Evolutionary conservation across 1,140 invertebrate species (phyloP).

Genomic region (Tetramorium parvispinum): DNA sequence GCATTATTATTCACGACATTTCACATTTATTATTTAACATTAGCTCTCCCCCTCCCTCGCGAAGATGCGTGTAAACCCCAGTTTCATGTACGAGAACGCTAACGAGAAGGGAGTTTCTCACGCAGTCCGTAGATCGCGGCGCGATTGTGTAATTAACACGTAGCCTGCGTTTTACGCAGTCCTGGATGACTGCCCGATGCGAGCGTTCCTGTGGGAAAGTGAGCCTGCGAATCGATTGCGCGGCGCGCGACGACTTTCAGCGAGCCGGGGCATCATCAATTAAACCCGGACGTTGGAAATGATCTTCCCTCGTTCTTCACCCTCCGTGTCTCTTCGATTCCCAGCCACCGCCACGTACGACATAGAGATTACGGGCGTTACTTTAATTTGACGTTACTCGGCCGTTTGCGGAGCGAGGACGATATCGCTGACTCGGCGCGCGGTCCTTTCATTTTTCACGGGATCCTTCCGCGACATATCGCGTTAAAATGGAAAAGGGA

Average conservation of each 20-base stretch:
- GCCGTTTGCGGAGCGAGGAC: not conserved
- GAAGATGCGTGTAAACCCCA: not conserved
- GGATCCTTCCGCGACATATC: conserved; percentile 7
- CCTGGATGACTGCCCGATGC: not conserved
- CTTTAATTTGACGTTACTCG: conserved; percentile 38
- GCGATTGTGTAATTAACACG: conserved; percentile 37
- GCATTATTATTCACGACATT: not conserved
- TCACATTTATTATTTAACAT: conserved; percentile 1
- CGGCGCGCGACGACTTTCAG: not conserved
- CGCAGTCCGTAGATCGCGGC: not conserved
- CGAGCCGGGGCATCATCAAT: conserved; percentile 23
- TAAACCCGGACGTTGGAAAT: conserved; percentile 26
- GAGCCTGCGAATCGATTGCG: conserved; percentile 39
- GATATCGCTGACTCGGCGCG: conserved; percentile 30
- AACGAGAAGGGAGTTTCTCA: not conserved
- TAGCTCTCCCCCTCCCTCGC: not conserved
- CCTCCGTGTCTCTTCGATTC: not conserved
- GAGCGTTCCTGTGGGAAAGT: conserved; percentile 30
- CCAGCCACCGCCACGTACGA: not conserved
- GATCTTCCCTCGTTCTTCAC: conserved; percentile 18
- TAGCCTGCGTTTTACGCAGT: conserved; percentile 1
- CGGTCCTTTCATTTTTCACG: conserved; percentile 39
- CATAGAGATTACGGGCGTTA: not conserved
- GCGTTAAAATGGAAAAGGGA: not conserved
- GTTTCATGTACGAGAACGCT: not conserved